These are phyloP conservation scores for Drepana falcataria DNA, from an alignment of 2,888 invertebrate species.

Conservation along the genomic window DNA sequence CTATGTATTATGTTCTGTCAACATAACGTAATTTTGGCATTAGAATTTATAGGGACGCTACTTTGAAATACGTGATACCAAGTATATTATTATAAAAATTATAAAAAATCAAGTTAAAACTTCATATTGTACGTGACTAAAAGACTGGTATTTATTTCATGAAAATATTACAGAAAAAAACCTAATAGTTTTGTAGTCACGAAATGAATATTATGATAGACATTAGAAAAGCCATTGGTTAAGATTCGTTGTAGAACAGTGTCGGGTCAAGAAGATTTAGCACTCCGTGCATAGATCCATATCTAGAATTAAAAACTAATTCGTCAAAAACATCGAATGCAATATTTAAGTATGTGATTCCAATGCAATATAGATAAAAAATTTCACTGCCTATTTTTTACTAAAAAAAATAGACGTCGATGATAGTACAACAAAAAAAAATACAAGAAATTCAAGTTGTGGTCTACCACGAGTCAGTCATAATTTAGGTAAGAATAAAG, in stretches of 20 bases:
- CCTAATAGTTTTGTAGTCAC: no score
- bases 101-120: no score
- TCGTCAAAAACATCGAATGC: constrained; percentile 1
- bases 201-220: no score
- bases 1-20: neutral
- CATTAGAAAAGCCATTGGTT: no score
- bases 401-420: constrained; percentile 12
- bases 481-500: constrained; percentile 39
- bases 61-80: no score
- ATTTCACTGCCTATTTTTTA: constrained; percentile 12
- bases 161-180: no score
- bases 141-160: no score
- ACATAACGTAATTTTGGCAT: no score
- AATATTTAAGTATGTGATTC: neutral
- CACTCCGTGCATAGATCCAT: constrained; percentile 1
- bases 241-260: neutral
- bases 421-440: constrained; percentile 5
- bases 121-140: no score
- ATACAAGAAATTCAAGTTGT: constrained; percentile 30
- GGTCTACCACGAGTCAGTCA: constrained; percentile 61
- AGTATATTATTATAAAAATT: no score
- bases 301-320: neutral
- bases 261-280: neutral
- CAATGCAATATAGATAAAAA: no score
- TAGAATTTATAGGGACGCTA: no score